phyloP scores from a whole-genome alignment of 2,888 invertebrate genomes.

The Myathropa florea region DNA sequence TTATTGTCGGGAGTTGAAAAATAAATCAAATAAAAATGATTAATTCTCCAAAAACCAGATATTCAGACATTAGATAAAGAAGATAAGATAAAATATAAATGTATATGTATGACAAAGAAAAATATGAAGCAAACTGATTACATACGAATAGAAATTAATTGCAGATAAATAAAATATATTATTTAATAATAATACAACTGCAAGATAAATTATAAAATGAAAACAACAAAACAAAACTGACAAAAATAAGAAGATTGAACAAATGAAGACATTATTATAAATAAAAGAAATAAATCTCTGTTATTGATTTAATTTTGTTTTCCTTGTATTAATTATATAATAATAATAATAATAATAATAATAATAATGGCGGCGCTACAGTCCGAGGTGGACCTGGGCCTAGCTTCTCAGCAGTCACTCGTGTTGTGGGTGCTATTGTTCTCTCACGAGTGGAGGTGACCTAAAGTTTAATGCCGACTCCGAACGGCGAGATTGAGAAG shows the following conservation, averaged over 20 bases:
- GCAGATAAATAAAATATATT: slow-evolving; percentile 53
- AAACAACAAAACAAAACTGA: slow-evolving; percentile 51
- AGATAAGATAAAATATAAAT: slow-evolving; percentile 64
- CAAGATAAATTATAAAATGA: slow-evolving; percentile 30
- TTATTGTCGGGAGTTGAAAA: slow-evolving; percentile 50
- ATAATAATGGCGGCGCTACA: too few species aligned
- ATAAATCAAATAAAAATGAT: slow-evolving; percentile 44
- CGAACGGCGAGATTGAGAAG: too few species aligned
- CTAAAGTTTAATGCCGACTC: too few species aligned
- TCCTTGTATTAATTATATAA: neutral
- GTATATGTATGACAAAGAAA: slow-evolving; percentile 47
- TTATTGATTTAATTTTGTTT: slow-evolving; percentile 63
- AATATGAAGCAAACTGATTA: slow-evolving; percentile 71
- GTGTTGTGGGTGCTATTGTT: too few species aligned
- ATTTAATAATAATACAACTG: slow-evolving; percentile 70
- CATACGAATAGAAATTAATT: slow-evolving; percentile 75
- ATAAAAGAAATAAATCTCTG: slow-evolving; percentile 70
- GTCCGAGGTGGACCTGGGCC: too few species aligned
- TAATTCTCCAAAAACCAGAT: too few species aligned
- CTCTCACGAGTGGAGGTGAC: too few species aligned
- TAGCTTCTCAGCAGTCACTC: too few species aligned
- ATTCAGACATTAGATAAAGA: slow-evolving; percentile 28
- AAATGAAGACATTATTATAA: slow-evolving; percentile 66
- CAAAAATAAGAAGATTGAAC: slow-evolving; percentile 67
- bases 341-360: too few species aligned